Base-by-base conservation (phyloP, 2,113 vertebrate genomes). In the Takifugu bimaculatus region DNA sequence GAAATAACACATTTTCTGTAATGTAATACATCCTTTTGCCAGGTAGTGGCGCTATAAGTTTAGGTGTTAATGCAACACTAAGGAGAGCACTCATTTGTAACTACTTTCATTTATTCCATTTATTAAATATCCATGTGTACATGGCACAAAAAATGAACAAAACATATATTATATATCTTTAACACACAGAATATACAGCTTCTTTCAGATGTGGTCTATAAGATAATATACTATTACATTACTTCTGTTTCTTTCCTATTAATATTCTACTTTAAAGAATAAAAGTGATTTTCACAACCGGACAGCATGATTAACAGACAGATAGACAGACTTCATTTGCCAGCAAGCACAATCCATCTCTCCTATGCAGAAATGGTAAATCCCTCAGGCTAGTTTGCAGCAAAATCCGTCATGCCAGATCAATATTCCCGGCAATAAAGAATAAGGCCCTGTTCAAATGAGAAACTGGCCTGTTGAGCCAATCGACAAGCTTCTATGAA, bases 11-110 rank as follows among this genome's bases (percentile, higher is more conserved):
- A 2, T 11, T 45, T 11, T 45, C 14, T 45, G 14, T 4, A n/a
- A 26, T 87, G 88, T 78, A 71, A 81, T 88, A 49, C n/a, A 15
- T 50, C 1, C 6, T 77, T 67, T 68, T 15, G 13, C 88, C 89
- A 90, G 72, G 63, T 49, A 83, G 70, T 81, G 87, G 86, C 63
- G 88, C 79, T 81, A 57, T 83, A 78, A 73, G 64, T 87, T 80
- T 50, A 81, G n/a, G 14, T 72, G 13, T 6, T 47, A 47, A 42
- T 57, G 43, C 43, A n/a, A 14, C 10, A n/a, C n/a, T 42, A 6
- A 15, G 13, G 13, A 15, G 26, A 7, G 20, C 49, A 15, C 43
- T 60, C 9, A 20, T 68, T 55, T 51, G 6, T 56, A 4, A 13
- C 42, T 5, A 13, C 43, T 65, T 15, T 43, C 13, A 43, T 43